Conservation (phyloP, 2,113 vertebrate species). For the Oreochromis tanganicae region DNA sequence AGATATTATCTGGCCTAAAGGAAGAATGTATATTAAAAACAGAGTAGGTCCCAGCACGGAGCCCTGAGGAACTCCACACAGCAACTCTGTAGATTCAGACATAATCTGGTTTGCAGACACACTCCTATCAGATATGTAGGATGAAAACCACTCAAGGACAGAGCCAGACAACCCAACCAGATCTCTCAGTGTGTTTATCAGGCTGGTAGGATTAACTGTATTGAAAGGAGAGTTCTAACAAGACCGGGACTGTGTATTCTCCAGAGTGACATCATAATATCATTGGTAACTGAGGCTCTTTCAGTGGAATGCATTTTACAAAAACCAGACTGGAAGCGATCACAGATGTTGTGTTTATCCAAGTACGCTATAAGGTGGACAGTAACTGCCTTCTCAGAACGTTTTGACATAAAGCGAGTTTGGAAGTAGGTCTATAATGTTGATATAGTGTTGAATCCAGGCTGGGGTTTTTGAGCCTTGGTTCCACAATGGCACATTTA, state of each 20-base stretch:
- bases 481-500: neutral
- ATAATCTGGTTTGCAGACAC: neutral
- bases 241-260: too few relatives aligned
- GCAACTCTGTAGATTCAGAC: neutral
- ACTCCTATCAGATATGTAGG: neutral
- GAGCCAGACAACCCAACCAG: neutral
- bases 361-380: neutral
- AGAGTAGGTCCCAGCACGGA: neutral
- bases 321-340: too few relatives aligned
- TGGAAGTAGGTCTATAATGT: neutral
- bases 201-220: neutral
- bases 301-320: too few relatives aligned
- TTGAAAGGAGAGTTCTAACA: too few relatives aligned
- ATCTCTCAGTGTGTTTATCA: neutral
- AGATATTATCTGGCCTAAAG: neutral
- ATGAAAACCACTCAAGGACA: neutral
- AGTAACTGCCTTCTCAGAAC: neutral
- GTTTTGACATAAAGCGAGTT: neutral
- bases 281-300: too few relatives aligned
- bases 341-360: neutral
- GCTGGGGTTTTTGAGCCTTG: neutral
- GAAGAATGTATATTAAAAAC: neutral
- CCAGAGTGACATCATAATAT: too few relatives aligned
- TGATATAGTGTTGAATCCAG: neutral
- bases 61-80: neutral